Evolutionary conservation across 1,140 invertebrate species (phyloP), one percentile per base, ranked within the genome.

Genomic region (Zaprionus camerounensis): DNA sequence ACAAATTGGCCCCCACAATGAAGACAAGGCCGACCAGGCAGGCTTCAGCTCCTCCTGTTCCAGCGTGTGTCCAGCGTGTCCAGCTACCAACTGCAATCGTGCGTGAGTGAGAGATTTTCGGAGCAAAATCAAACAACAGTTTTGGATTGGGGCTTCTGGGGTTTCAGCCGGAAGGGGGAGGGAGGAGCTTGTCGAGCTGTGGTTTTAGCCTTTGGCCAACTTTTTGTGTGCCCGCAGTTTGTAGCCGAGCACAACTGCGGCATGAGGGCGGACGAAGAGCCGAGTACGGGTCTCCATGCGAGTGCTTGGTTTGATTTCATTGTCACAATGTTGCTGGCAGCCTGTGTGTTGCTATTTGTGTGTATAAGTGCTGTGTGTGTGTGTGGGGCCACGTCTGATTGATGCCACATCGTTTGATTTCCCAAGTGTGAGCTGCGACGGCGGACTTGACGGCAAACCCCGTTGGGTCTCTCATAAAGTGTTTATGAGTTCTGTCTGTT

Each of bases 1-100:
- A 76, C 82, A 85, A 85, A 85, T 86, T 86, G 82, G 82, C 79
- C 82, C 74, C 67, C 74, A 85, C 78, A 85, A 81, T 81, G 79
- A 79, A 76, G 82, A 86, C 82, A 85, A 71, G 66, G 58, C 31
- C 31, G 31, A 68, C 26, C 46, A 13, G 44, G n/a, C 24, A n/a
- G n/a, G 41, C 53, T n/a, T 5, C 53, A 15, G 22, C 7, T 46
- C 26, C 12, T 11, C 22, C 49, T 46, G 49, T 22, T 12, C 49
- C 49, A 53, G 11, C 49, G 12, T 24, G 11, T 51, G 46, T 24
- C 51, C 44, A 58, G 28, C 7, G 56, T 31, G 22, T 22, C 36
- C 53, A 63, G 61, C 36, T 49, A 44, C 63, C 73, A 71, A 63
- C 64, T 63, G 74, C 73, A 71, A 36, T 76, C 46, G 36, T 72